These are phyloP conservation scores for Callitettix versicolor DNA, from an alignment of 1,140 invertebrate genomes.

Conservation along the genomic window DNA sequence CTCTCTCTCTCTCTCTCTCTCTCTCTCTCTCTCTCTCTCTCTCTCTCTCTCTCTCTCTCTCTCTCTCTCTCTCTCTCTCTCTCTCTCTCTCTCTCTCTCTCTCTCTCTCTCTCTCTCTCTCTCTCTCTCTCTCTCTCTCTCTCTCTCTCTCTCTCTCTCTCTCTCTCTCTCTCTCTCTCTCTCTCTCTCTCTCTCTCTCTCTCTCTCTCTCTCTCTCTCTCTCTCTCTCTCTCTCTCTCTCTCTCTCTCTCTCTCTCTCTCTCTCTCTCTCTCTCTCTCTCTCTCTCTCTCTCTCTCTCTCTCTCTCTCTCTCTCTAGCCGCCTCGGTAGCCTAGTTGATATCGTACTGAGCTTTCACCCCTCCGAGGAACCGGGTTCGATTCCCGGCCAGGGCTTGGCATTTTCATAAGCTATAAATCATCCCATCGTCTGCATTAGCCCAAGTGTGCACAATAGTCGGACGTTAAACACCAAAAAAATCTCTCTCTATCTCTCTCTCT, in stretches of 20 bases:
- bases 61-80: not conserved
- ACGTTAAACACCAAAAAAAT: too few relatives aligned
- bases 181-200: not conserved
- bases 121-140: not conserved
- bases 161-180: not conserved
- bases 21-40: too few relatives aligned
- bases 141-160: slow-evolving; percentile 1
- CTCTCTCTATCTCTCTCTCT: too few relatives aligned
- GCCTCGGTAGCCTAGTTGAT: too few relatives aligned
- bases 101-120: not conserved
- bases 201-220: not conserved
- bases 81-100: not conserved
- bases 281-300: not conserved
- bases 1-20: too few relatives aligned
- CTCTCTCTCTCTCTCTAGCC: too few relatives aligned
- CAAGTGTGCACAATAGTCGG: too few relatives aligned
- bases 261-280: not conserved
- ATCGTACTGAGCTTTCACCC: not conserved
- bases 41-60: not conserved
- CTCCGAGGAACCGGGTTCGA: too few relatives aligned
- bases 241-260: not conserved
- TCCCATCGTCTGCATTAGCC: too few relatives aligned
- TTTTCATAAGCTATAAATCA: too few relatives aligned
- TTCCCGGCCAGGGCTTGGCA: too few relatives aligned
- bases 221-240: not conserved